A percentile compares a stretch with the other conserved stretches of the same genome.
Evolutionary conservation across 2,113 vertebrate genomes (phyloP).

Genomic region (Bostrychus sinensis): DNA sequence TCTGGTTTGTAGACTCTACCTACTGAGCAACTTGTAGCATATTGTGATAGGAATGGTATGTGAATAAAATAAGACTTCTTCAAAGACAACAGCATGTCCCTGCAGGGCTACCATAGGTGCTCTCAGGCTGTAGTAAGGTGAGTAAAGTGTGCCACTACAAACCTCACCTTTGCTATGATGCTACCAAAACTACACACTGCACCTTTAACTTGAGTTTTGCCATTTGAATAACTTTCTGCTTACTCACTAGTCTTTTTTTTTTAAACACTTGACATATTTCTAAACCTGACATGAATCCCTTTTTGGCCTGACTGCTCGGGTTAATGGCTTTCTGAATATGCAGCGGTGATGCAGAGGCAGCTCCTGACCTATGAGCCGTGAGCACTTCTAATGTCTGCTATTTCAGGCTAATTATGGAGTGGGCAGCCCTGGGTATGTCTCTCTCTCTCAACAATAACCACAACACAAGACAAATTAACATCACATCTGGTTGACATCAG

Average conservation of each 20-base stretch:
- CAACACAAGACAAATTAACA: background rate
- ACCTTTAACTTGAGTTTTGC: background rate
- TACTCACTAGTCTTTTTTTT: too few relatives aligned
- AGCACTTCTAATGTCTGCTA: slow-evolving; percentile 4
- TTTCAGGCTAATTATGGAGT: background rate
- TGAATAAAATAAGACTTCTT: too few relatives aligned
- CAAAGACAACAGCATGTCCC: too few relatives aligned
- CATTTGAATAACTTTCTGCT: too few relatives aligned
- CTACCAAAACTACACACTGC: too few relatives aligned
- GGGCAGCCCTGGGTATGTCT: background rate
- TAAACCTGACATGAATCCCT: background rate
- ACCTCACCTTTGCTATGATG: too few relatives aligned
- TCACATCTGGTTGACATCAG: slow-evolving; percentile 6
- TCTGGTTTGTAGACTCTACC: too few relatives aligned
- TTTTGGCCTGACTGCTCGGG: slow-evolving; percentile 1
- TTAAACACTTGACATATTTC: background rate
- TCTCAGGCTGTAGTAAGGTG: too few relatives aligned
- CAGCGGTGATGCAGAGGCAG: slow-evolving; percentile 10
- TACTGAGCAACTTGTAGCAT: too few relatives aligned
- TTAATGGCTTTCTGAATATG: background rate
- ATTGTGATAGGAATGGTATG: too few relatives aligned
- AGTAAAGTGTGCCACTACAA: too few relatives aligned
- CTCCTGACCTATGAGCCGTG: slow-evolving; percentile 12
- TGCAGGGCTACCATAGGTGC: too few relatives aligned
- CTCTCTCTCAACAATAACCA: background rate